Evolutionary conservation across 1,140 invertebrate genomes (phyloP), one percentile per base, ranked within the genome.

Genomic region (Drosophila sp.): DNA sequence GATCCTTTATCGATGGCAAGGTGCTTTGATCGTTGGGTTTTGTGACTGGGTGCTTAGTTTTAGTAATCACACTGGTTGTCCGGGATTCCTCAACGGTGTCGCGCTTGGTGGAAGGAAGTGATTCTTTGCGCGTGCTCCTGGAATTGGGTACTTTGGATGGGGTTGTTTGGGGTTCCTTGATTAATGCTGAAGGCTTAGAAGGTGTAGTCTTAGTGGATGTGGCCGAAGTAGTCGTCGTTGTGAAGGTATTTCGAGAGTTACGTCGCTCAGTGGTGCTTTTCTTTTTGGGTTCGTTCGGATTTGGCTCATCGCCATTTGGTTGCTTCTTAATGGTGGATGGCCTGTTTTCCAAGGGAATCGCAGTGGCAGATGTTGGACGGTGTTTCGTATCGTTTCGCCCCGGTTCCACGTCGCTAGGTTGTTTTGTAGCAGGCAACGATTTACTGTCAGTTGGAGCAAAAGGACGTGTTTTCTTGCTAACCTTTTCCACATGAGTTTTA

Each of bases 1-100:
- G 90, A 63, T 91, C 90, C 70, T 91, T 91, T 10, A 91, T 90
- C 5, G 47, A 62, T 0, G 81, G 35, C 3, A 72, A 50, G 4
- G 27, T 56, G 17, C 41, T 65, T 6, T 25, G 25, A 25, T 77
- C 82, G 32, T 62, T 87, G 4, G 76, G 62, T 38, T 79, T 84
- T 0, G 58, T 55, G 23, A 58, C 60, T 29, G 68, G 60, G 0
- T 60, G 63, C 2, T 41, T 72, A 7, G 56, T 63, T 32, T 73
- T 76, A 0, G 33, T 66, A 0, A 70, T 77, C 1, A 76, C 70
- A 0, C 57, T 75, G 29, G 54, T 78, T 8, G 57, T 80, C 2
- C 70, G 66, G 0, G 84, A 70, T 8, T 89, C 80, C 10, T 89
- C 84, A 3, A 82, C 32, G 7, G 65, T 79, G 25, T 90, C 77